phyloP scores from a whole-genome alignment of 2,888 invertebrate genomes.

The Sericinus montela region DNA sequence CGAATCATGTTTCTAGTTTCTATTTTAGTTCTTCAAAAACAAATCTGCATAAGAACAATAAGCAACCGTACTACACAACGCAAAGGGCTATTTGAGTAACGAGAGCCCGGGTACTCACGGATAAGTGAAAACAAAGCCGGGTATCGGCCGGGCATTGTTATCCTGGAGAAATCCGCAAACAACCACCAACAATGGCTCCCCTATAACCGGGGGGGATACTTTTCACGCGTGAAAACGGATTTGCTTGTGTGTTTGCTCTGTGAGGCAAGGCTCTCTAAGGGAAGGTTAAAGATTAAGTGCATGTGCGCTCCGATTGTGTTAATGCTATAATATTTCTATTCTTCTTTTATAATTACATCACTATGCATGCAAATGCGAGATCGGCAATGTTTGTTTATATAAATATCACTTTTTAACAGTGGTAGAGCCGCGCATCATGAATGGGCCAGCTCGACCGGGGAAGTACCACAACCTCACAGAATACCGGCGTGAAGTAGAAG shows the following conservation, averaged over 20 bases:
- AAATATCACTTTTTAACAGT: too few relatives aligned
- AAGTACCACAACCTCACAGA: too few relatives aligned
- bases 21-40: constrained; percentile 20
- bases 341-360: too few relatives aligned
- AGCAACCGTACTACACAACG: constrained; percentile 24
- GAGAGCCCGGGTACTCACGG: constrained; percentile 39
- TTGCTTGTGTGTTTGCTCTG: constrained; percentile 29
- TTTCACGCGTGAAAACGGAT: constrained; percentile 27
- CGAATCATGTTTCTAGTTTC: constrained; percentile 15
- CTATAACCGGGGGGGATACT: constrained; percentile 26
- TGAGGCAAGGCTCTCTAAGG: too few relatives aligned
- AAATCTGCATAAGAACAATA: constrained; percentile 32
- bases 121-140: constrained; percentile 43
- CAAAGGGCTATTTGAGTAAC: constrained; percentile 48
- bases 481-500: too few relatives aligned
- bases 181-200: constrained; percentile 37
- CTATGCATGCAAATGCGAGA: too few relatives aligned
- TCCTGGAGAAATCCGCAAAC: constrained; percentile 45
- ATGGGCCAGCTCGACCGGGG: too few relatives aligned
- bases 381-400: too few relatives aligned
- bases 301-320: not conserved
- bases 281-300: constrained; percentile 18
- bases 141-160: constrained; percentile 51
- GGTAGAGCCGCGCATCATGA: too few relatives aligned
- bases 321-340: not conserved